Base-by-base conservation (phyloP, 2,888 invertebrate species). In the Seira ritae region DNA sequence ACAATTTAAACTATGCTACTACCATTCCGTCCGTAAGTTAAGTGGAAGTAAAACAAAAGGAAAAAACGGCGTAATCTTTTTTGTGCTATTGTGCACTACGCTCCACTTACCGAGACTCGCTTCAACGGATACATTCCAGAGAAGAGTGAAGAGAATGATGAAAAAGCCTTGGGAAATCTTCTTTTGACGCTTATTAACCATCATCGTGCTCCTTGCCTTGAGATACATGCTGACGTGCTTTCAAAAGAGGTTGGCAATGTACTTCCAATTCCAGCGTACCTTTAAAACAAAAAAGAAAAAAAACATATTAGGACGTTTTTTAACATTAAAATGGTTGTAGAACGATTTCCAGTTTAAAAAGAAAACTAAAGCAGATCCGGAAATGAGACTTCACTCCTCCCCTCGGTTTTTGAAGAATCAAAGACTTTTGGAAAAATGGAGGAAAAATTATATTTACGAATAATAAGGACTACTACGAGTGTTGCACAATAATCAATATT, bases 111-210 rank as follows among this genome's bases (percentile, higher is more conserved):
- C 82, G 24, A 82, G 8, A 17, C 77, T 82, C 62, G 82, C 82
- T 82, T 82, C 82, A 22, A 82, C 82, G 73, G 82, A 82, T 68
- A 82, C 82, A 82, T 82, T 82, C 77, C 82, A 82, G 12, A 62
- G 19, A 15, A 82, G 73, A 73, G 77, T 82, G 77, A 77, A 82
- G 62, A 82, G 82, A 71, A 82, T 77, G 73, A 82, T 77, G 82
- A 82, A 82, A 69, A 82, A 82, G 82, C 82, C 77, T 72, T 82
- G 77, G 77, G 82, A 82, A 82, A 82, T 73, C 62, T 82, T 82
- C 20, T 77, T 77, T 50, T 75, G 82, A 77, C 82, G 82, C 62
- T 82, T 76, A 82, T 77, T 77, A 77, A 82, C 76, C 82, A 82
- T 82, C 77, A 68, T 76, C 62, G 81, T 31, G 37, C 37, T n/a